Base-by-base conservation (phyloP, 2,797 vertebrate genomes). In the Hybognathus amarus region DNA sequence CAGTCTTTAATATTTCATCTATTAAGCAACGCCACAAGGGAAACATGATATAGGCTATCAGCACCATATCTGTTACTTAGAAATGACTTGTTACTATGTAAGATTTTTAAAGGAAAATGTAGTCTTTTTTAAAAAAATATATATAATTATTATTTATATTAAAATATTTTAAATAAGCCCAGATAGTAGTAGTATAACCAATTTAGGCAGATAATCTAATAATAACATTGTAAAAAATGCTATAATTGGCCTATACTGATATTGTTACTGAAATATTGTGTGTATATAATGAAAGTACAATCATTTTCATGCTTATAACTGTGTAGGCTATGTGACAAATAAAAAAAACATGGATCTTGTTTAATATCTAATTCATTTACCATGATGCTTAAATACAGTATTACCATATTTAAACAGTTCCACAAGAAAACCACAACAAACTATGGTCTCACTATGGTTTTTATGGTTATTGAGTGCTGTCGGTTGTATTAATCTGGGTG, bases 11-110 rank as follows among this genome's bases (percentile, higher is more conserved):
- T 20, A 33, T 73, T 74, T 54, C 7, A 47, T 12, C 2, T 4
- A 20, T 20, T 33, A 73, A 33, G 24, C 20, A 52, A 33, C 12
- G 4, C 33, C 18, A 54, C 3, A 5, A 24, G 13, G 36, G 74
- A 27, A 76, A 59, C n/a, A 40, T 40, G 22, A 76, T 76, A 76
- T 11, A n/a, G n/a, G n/a, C n/a, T n/a, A 18, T 59, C 36, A 59
- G 52, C 52, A 40, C 13, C 52, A 27, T 76, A 40, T 76, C 73
- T 40, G 33, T 40, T 56, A 38, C 50, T 71, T 30, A 30, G 27
- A 74, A 9, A n/a, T 36, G 11, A 52, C 27, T 20, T 73, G 27
- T 33, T 52, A 7, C 18, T 36, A 4, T 33, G 22, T 1, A 6
- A 8, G 17, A 73, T 52, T 47, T 71, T 2, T 33, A 30, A 20